Conservation (phyloP, 1,140 invertebrate species). For the Akabosia matsudoensis region DNA sequence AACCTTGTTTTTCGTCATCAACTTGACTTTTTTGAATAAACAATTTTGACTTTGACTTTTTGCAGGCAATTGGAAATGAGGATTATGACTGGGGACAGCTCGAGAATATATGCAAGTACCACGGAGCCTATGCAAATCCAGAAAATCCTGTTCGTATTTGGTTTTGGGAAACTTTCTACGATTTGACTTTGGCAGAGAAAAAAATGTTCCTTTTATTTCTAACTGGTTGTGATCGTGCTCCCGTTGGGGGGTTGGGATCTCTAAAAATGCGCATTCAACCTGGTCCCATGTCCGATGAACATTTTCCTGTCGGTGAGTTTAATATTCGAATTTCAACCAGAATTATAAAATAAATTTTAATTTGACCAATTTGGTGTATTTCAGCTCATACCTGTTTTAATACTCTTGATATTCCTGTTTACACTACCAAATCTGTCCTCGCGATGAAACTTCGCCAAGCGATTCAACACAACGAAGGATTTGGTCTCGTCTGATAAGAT, state of each 20-base stretch:
- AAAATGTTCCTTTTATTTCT: neutral
- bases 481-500: too few relatives aligned
- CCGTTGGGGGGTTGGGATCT: neutral
- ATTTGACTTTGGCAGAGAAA: neutral
- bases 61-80: conserved; percentile 3
- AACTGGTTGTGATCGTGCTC: neutral
- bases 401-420: too few relatives aligned
- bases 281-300: too few relatives aligned
- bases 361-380: too few relatives aligned
- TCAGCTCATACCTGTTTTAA: too few relatives aligned
- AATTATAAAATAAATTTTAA: too few relatives aligned
- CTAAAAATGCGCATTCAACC: too few relatives aligned
- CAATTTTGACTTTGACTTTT: neutral
- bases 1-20: neutral
- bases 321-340: too few relatives aligned
- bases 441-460: too few relatives aligned
- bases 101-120: neutral
- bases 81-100: neutral
- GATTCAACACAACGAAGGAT: too few relatives aligned
- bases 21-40: neutral
- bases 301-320: too few relatives aligned
- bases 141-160: neutral
- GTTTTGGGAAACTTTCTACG: neutral
- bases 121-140: neutral
- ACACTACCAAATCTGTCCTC: too few relatives aligned